Evolutionary conservation across 2,888 invertebrate species (phyloP).

Genomic region (Elgonia sp.): DNA sequence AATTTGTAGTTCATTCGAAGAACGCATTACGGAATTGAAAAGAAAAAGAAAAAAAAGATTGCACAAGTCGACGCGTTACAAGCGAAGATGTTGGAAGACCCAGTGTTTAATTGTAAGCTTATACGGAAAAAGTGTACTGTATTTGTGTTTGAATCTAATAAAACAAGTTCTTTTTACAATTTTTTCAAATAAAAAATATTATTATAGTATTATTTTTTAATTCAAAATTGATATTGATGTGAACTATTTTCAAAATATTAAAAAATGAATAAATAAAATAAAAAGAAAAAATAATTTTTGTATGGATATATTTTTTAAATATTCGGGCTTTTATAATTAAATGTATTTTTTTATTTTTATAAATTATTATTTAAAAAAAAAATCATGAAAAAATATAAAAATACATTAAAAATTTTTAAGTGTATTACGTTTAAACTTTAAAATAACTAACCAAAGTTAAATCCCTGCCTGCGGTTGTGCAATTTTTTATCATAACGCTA

Average conservation of each 20-base stretch:
- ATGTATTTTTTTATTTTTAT: no score
- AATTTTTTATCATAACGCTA: neutral
- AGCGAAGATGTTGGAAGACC: conserved; percentile 42
- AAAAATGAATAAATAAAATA: neutral
- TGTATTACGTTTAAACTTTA: no score
- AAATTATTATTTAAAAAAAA: no score
- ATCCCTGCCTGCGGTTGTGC: neutral
- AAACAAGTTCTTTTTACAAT: neutral
- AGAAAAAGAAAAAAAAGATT: conserved; percentile 49
- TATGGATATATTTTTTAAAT: no score
- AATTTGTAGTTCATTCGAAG: conserved; percentile 55
- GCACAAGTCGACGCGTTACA: conserved; percentile 55
- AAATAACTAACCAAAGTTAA: no score
- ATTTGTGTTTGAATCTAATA: neutral
- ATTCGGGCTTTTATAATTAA: no score
- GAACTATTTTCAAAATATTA: no score
- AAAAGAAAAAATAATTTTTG: no score
- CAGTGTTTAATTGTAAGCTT: conserved; percentile 44
- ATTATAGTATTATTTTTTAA: neutral
- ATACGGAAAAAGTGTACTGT: conserved; percentile 3
- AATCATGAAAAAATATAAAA: no score
- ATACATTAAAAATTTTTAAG: no score
- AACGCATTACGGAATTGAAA: conserved; percentile 65
- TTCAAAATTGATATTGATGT: no score
- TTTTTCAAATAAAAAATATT: no score